Evolutionary conservation across 2,888 invertebrate genomes (phyloP).

Genomic region (Aporophyla nigra): DNA sequence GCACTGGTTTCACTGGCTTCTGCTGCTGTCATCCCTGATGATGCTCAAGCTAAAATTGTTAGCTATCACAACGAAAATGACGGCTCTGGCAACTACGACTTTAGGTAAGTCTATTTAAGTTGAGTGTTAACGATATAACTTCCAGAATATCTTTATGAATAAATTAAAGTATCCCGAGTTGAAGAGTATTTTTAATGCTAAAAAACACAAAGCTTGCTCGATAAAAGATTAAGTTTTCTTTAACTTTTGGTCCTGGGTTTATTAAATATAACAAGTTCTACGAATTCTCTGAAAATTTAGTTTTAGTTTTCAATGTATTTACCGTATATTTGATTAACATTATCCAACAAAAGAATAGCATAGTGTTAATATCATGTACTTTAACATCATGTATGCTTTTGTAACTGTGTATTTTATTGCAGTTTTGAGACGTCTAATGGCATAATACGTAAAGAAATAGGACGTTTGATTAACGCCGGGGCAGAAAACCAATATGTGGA

Average conservation of each 20-base stretch:
- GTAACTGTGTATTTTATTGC: slow-evolving; percentile 57
- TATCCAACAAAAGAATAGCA: neutral
- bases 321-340: neutral
- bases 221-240: neutral
- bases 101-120: slow-evolving; percentile 63
- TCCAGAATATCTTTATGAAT: slow-evolving; percentile 5
- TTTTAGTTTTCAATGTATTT: neutral
- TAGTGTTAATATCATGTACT: neutral
- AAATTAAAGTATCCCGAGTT: neutral
- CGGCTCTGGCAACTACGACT: slow-evolving; percentile 70
- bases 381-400: neutral
- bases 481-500: slow-evolving; percentile 68
- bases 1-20: slow-evolving; percentile 47
- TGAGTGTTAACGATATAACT: slow-evolving; percentile 7
- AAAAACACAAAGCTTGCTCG: neutral
- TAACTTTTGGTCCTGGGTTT: neutral
- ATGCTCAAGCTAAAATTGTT: slow-evolving; percentile 64
- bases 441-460: slow-evolving; percentile 92
- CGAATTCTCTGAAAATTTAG: neutral
- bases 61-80: slow-evolving; percentile 66
- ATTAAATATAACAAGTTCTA: neutral
- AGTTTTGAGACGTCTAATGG: slow-evolving; percentile 93
- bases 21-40: slow-evolving; percentile 57
- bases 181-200: neutral
- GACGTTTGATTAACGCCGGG: slow-evolving; percentile 83